These are phyloP conservation scores for Scrobipalpa atriplicella DNA, from an alignment of 2,888 invertebrate genomes.

Conservation along the genomic window DNA sequence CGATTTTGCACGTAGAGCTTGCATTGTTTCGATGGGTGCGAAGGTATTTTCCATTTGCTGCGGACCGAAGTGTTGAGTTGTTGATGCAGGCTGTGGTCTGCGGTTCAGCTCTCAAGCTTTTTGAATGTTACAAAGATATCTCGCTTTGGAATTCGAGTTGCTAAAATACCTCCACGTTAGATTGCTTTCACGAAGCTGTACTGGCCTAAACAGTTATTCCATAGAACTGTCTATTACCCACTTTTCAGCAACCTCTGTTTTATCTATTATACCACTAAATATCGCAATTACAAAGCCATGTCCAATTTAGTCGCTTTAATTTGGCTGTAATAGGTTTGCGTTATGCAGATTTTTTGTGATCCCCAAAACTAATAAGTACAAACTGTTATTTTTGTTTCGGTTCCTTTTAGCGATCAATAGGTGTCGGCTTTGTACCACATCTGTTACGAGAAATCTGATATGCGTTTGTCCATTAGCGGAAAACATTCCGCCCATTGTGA, in stretches of 20 bases:
- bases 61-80: slow-evolving; percentile 46
- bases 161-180: not conserved
- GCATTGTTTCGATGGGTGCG: slow-evolving; percentile 61
- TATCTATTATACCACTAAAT: slow-evolving; percentile 66
- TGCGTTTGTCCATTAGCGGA: slow-evolving; percentile 71
- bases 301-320: slow-evolving; percentile 72
- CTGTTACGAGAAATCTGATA: slow-evolving; percentile 53
- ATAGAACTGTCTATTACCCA: slow-evolving; percentile 5
- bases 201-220: slow-evolving; percentile 28
- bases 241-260: slow-evolving; percentile 46
- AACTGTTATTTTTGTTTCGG: slow-evolving; percentile 75
- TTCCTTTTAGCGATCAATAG: slow-evolving; percentile 65
- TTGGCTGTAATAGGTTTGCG: slow-evolving; percentile 68
- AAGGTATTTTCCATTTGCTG: slow-evolving; percentile 61
- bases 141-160: not conserved
- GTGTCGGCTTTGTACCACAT: slow-evolving; percentile 44
- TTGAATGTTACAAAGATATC: slow-evolving; percentile 20
- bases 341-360: slow-evolving; percentile 58
- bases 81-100: slow-evolving; percentile 70
- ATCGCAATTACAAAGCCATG: slow-evolving; percentile 65
- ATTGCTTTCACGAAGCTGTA: slow-evolving; percentile 46
- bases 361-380: slow-evolving; percentile 63
- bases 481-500: slow-evolving; percentile 71
- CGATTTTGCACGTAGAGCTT: slow-evolving; percentile 62
- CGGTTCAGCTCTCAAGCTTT: slow-evolving; percentile 44